Base-by-base conservation (phyloP, 2,888 invertebrate species). In the Colostygia pectinataria region DNA sequence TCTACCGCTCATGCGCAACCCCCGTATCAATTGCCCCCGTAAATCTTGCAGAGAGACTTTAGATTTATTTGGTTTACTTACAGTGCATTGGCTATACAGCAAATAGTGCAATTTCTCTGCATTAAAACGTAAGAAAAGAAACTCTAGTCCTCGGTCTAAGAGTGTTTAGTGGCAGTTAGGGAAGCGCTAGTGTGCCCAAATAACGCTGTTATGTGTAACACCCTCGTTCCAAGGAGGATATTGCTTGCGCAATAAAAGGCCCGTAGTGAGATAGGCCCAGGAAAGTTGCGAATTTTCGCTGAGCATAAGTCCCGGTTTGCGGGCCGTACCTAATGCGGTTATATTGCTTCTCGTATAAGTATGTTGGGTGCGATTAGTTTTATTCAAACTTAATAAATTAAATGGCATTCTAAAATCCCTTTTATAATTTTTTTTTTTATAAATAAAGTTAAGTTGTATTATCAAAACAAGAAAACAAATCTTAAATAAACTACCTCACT, bases 141-240 rank as follows among this genome's bases (percentile, higher is more conserved):
- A 9, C 28, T 20, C 32, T 20, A 14, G 27, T 24, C 23, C 44
- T 23, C 13, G 27, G 55, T 48, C 53, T 65, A 66, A 74, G 76
- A 74, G 66, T 64, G 65, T 68, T 71, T 67, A 74, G 68, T 64
- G 69, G 67, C 61, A 65, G 60, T 72, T 71, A 60, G 51, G 59
- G 61, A 46, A 60, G 46, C 49, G 60, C 68, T 62, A 57, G 59
- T 62, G 61, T 47, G 56, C 66, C 65, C 70, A 66, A 71, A 68
- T 67, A 74, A 69, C 64, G 53, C 49, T 62, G 60, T 68, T 62
- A 58, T 56, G 53, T 57, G 61, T 61, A 58, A 71, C 66, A 66
- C 53, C 61, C 63, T 59, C 57, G 64, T 63, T 71, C 44, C 34
- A 29, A 52, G 43, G 43, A 43, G 55, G 60, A 68, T 68, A 71